Percentiles rank a stretch among this genome's conserved stretches.
phyloP scores from a whole-genome alignment of 2,113 vertebrate species.

The Anolis carolinensis region DNA sequence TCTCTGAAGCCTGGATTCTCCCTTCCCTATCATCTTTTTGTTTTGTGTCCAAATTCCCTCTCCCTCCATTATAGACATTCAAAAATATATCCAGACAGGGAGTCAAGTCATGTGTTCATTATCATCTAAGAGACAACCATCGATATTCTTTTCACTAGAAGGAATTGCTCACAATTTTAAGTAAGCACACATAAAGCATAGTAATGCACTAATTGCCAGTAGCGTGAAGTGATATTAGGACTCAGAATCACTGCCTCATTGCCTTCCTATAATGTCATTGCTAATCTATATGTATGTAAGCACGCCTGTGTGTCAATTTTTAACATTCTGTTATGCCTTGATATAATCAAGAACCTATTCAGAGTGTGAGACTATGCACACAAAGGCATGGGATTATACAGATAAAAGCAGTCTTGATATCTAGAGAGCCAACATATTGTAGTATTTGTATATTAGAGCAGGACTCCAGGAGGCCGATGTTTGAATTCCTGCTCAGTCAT shows the following conservation, averaged over 20 bases:
- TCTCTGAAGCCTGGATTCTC: not conserved
- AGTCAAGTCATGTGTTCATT: not conserved
- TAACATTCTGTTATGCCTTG: not conserved
- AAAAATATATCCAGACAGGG: not conserved
- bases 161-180: slow-evolving; percentile 7
- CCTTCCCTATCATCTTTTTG: slow-evolving; percentile 27
- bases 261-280: not conserved
- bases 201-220: not conserved
- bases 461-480: too few relatives aligned
- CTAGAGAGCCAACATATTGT: too few relatives aligned
- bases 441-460: too few relatives aligned
- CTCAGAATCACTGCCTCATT: not conserved
- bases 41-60: slow-evolving; percentile 12
- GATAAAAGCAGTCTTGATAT: not conserved
- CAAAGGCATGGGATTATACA: not conserved
- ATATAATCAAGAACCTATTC: not conserved
- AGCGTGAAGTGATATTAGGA: slow-evolving; percentile 1
- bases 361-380: not conserved
- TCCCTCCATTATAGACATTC: slow-evolving; percentile 10
- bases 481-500: too few relatives aligned
- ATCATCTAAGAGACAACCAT: not conserved
- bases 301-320: not conserved
- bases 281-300: not conserved
- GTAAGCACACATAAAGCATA: slow-evolving; percentile 11
- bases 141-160: slow-evolving; percentile 24